Base-by-base conservation (phyloP, 2,888 invertebrate species). In the Drosophila rubida region DNA sequence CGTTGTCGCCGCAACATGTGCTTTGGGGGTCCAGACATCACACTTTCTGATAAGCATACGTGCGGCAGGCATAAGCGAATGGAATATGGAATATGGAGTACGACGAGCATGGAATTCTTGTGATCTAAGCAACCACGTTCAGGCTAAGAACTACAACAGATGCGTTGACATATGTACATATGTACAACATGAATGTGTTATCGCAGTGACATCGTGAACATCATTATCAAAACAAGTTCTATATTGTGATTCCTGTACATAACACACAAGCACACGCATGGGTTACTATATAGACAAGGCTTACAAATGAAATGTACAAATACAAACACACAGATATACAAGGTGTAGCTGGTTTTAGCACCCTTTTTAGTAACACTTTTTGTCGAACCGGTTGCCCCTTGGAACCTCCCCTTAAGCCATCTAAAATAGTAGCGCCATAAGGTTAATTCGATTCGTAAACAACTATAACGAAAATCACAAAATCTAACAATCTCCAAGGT, bases 361-460 rank as follows among this genome's bases (percentile, higher is more conserved):
- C 60, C 51, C 48, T 44, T 49, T 68, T 32, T 48, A 22, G 19
- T 44, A 42, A 30, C 27, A 32, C 32, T 1, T 32, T 9, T n/a
- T 25, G 39, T 13, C 16, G 37, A 75, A 78, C 82, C 55, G 53
- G 71, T 79, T 37, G 7, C 13, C 35, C 13, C 35, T 7, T 13
- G 30, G 3, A n/a, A 32, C 1, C 3, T 48, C 71, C 46, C 41
- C 44, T 13, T 46, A 45, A 22, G n/a, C 19, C 4, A 5, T 37
- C 44, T 37, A 51, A 42, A 14, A 37, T 37, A 37, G 42, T 37
- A 37, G 42, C 25, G 2, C 25, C 50, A 61, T 54, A 23, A 61
- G 65, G 73, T 61, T 59, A 68, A 69, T 65, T 81, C 57, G 27
- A 46, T 49, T 49, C 22, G 30, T 35, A 55, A 55, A 54, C 44